These are phyloP conservation scores for Coboldia fuscipes DNA, from an alignment of 1,140 invertebrate species.

Conservation along the genomic window DNA sequence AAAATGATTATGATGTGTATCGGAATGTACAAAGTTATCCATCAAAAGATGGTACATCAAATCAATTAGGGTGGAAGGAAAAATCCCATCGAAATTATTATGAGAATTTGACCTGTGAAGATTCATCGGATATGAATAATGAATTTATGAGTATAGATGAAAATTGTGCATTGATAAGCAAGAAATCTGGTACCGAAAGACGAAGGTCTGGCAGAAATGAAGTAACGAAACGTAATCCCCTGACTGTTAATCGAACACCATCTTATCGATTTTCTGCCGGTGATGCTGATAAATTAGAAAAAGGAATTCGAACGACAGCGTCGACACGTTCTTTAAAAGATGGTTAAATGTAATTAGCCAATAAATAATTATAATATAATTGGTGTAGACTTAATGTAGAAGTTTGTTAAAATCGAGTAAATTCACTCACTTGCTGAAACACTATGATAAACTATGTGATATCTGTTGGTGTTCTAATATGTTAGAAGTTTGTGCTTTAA, in stretches of 20 bases:
- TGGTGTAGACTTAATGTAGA: too few species aligned
- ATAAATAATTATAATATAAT: too few species aligned
- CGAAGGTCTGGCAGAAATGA: constrained; percentile 3
- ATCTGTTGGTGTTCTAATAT: too few species aligned
- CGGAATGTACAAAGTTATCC: neutral
- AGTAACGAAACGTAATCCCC: constrained; percentile 6
- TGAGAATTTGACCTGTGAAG: too few species aligned
- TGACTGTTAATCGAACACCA: constrained; percentile 3
- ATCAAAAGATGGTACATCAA: neutral
- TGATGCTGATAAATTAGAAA: constrained; percentile 20
- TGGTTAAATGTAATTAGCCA: too few species aligned
- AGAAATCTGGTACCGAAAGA: neutral
- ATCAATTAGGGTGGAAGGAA: neutral
- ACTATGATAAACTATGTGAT: too few species aligned
- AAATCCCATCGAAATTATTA: too few species aligned
- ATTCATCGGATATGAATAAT: neutral
- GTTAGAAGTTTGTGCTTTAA: too few species aligned
- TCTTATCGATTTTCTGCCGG: constrained; percentile 19
- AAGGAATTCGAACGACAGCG: constrained; percentile 14
- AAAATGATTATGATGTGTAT: neutral
- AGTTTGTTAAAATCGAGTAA: too few species aligned
- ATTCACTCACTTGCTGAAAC: too few species aligned
- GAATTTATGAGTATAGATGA: too few species aligned
- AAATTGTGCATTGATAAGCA: constrained; percentile 2
- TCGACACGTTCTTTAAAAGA: constrained; percentile 16